A percentile compares a stretch with the other conserved stretches of the same genome.
Evolutionary conservation across 2,113 vertebrate species (phyloP).

Genomic region (Phaetusa simplex): DNA sequence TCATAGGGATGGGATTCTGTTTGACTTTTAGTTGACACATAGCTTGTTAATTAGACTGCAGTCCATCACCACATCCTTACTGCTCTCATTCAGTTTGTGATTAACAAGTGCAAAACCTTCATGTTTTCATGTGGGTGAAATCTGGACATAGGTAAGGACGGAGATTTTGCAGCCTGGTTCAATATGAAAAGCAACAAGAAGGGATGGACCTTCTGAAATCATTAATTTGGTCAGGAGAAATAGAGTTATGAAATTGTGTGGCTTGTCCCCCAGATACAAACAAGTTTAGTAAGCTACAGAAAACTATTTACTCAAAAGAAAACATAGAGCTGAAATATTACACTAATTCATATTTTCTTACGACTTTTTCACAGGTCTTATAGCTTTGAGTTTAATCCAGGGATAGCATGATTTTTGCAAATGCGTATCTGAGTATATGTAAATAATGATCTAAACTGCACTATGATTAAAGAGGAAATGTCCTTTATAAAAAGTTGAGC

Average conservation of each 20-base stretch:
- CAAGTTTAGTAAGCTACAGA: neutral
- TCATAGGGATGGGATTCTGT: neutral
- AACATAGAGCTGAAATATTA: neutral
- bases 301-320: neutral
- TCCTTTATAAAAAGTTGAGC: neutral
- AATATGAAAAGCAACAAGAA: neutral
- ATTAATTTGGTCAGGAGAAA: neutral
- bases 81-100: neutral
- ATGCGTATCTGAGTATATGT: neutral
- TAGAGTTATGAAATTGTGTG: neutral
- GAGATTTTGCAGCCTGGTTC: neutral
- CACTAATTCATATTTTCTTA: accelerated
- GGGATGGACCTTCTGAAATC: neutral
- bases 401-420: neutral
- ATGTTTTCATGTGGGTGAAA: neutral
- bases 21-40: neutral
- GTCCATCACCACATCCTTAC: neutral
- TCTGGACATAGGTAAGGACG: neutral
- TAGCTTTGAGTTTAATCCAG: neutral
- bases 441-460: neutral
- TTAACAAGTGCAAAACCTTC: neutral
- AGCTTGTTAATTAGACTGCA: neutral
- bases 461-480: neutral
- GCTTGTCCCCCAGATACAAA: neutral
- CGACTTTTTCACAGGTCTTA: neutral